A percentile compares a stretch with the other conserved stretches of the same genome.
Conservation (phyloP, 2,888 invertebrate genomes). For the Scaptomyza polygonia region DNA sequence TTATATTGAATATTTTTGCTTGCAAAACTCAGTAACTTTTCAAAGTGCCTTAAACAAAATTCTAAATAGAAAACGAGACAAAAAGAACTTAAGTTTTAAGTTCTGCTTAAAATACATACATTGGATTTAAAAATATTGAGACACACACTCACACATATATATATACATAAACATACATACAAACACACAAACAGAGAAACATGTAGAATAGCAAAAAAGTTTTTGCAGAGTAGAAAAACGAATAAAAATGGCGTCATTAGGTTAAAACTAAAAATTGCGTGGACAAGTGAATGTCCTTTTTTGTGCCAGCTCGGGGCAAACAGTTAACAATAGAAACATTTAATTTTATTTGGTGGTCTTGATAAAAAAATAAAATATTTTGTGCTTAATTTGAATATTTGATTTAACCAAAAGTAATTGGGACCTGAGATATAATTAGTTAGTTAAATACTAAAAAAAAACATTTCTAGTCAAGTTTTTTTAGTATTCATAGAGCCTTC, state of each 20-base stretch:
- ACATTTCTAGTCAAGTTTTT: slow-evolving; percentile 49
- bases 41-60: background rate
- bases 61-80: background rate
- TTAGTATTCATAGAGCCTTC: slow-evolving; percentile 49
- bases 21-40: background rate
- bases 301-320: slow-evolving; percentile 6
- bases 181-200: slow-evolving; percentile 37
- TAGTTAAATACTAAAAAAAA: slow-evolving; percentile 33
- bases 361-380: background rate
- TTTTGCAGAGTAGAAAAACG: slow-evolving; percentile 26
- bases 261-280: slow-evolving; percentile 1
- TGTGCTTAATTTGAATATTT: background rate
- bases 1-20: too few relatives aligned
- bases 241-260: slow-evolving; percentile 18
- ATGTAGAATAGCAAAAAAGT: slow-evolving; percentile 29
- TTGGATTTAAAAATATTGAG: slow-evolving; percentile 1
- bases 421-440: slow-evolving; percentile 18
- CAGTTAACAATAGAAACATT: background rate
- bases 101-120: background rate
- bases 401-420: slow-evolving; percentile 11
- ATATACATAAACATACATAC: slow-evolving; percentile 20
- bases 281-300: slow-evolving; percentile 2
- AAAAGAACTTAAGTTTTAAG: background rate
- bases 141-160: slow-evolving; percentile 19
- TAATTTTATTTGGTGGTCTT: background rate